Evolutionary conservation across 2,888 invertebrate genomes (phyloP).

Genomic region (Meteorus colon): DNA sequence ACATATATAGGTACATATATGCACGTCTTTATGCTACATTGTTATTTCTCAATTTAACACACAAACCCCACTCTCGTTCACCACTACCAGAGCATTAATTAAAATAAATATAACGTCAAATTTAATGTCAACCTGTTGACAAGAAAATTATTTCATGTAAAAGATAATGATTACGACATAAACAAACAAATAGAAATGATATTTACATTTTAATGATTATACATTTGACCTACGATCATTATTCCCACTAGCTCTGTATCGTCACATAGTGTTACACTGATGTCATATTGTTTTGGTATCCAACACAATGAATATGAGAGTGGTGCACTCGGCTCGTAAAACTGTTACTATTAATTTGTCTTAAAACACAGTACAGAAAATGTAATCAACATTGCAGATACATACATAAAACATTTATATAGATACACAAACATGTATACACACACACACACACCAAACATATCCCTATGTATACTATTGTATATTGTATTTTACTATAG

Average conservation of each 20-base stretch:
- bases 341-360: conserved; percentile 15
- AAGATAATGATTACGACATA: not conserved
- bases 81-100: not conserved
- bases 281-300: not conserved
- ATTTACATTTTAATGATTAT: not conserved
- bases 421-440: not conserved
- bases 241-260: not conserved
- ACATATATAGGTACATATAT: not conserved
- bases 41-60: not conserved
- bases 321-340: not conserved
- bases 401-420: not conserved
- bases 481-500: conserved; percentile 22
- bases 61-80: not conserved
- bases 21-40: not conserved
- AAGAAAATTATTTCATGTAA: not conserved
- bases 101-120: conserved; percentile 4
- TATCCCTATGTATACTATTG: not conserved
- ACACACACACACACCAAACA: too few species aligned
- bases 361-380: not conserved
- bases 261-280: not conserved
- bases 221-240: not conserved
- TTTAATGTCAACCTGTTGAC: conserved; percentile 18
- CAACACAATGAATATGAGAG: not conserved
- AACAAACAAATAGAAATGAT: not conserved
- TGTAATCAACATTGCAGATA: not conserved